Percentiles rank a stretch among this genome's conserved stretches.
These are phyloP conservation scores for Rhamphomyia laevipes DNA, from an alignment of 2,888 invertebrate genomes.

Conservation along the genomic window DNA sequence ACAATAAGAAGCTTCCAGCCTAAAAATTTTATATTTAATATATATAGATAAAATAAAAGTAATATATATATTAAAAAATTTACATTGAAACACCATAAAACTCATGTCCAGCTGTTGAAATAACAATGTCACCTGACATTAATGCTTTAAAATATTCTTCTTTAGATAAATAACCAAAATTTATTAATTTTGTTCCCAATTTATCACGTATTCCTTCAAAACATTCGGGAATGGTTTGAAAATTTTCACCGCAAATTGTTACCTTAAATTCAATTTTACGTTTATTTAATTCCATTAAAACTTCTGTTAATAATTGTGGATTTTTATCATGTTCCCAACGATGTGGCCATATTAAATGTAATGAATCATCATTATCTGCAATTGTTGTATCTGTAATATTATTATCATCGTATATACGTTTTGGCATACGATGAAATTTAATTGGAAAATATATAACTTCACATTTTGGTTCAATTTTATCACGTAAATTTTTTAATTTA, in stretches of 20 bases:
- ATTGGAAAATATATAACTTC: constrained; percentile 52
- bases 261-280: constrained; percentile 45
- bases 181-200: constrained; percentile 39
- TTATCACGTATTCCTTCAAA: constrained; percentile 43
- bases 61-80: constrained; percentile 21
- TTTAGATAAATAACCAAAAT: constrained; percentile 49
- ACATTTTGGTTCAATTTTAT: constrained; percentile 47
- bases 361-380: constrained; percentile 10
- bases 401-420: constrained; percentile 17
- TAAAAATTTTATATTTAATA: no score
- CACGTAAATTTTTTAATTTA: constrained; percentile 43
- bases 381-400: constrained; percentile 1
- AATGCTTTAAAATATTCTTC: constrained; percentile 47
- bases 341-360: constrained; percentile 63
- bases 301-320: constrained; percentile 50
- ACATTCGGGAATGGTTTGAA: constrained; percentile 46
- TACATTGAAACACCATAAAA: constrained; percentile 67
- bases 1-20: constrained; percentile 55
- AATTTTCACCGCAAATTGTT: constrained; percentile 50
- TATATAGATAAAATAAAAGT: not conserved
- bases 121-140: constrained; percentile 47
- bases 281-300: constrained; percentile 40
- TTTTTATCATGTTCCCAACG: constrained; percentile 70
- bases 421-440: constrained; percentile 37
- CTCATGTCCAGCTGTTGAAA: constrained; percentile 63